A percentile compares a stretch with the other conserved stretches of the same genome.
Evolutionary conservation across 1,140 invertebrate species (phyloP).

Genomic region (Phymastichus coffea): DNA sequence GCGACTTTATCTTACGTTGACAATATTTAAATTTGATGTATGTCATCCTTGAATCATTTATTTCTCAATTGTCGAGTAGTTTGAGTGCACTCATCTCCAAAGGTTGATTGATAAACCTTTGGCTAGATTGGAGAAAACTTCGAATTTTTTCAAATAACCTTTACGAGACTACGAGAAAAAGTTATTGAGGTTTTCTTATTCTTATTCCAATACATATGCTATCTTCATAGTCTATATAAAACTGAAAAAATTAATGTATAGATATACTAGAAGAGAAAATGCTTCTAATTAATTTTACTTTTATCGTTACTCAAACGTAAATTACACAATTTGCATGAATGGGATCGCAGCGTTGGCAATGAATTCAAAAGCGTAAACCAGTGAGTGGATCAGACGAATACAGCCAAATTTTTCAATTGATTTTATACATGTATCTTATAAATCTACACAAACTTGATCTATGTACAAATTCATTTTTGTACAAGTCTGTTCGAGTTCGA

Average conservation of each 20-base stretch:
- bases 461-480: conserved; percentile 19
- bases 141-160: too few species aligned
- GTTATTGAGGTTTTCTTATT: too few species aligned
- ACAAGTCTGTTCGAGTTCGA: conserved; percentile 19
- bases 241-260: not conserved
- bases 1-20: too few species aligned
- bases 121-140: too few species aligned
- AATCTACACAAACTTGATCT: not conserved
- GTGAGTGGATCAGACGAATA: not conserved
- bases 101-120: too few species aligned
- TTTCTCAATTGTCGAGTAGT: too few species aligned
- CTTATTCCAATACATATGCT: not conserved
- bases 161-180: too few species aligned
- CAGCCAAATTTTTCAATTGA: conserved; percentile 21
- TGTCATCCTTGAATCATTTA: too few species aligned
- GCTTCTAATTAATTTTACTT: not conserved
- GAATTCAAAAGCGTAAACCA: not conserved
- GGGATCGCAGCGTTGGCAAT: conserved; percentile 1
- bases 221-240: conserved; percentile 1
- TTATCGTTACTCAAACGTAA: too few species aligned
- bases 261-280: not conserved
- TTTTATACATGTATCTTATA: conserved; percentile 5
- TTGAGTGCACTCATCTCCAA: too few species aligned
- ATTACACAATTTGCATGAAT: conserved; percentile 5
- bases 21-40: too few species aligned